A percentile compares a stretch with the other conserved stretches of the same genome.
These are phyloP conservation scores for Yponomeuta evonymella DNA, from an alignment of 2,888 invertebrate species.

Conservation along the genomic window DNA sequence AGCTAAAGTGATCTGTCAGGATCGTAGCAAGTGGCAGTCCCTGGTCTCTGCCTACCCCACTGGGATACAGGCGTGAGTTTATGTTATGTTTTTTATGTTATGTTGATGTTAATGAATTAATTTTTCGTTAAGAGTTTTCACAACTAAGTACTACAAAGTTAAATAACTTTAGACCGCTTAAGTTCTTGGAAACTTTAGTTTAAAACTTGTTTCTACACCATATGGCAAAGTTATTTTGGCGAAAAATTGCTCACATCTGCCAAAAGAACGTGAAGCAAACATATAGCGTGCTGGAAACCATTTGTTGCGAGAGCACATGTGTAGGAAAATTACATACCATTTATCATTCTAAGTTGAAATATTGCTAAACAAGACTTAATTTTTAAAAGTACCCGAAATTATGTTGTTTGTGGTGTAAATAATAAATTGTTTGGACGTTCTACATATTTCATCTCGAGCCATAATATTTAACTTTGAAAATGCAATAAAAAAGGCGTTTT, in stretches of 20 bases:
- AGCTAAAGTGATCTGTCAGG: too few species aligned
- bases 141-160: too few species aligned
- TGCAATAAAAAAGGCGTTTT: too few species aligned
- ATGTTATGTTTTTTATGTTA: too few species aligned
- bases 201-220: neutral
- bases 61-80: too few species aligned
- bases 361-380: constrained; percentile 2
- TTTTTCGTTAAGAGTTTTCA: too few species aligned
- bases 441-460: neutral
- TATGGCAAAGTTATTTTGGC: neutral
- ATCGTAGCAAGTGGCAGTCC: too few species aligned
- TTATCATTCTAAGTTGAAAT: constrained; percentile 5
- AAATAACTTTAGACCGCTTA: too few species aligned
- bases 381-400: constrained; percentile 2
- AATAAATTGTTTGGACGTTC: neutral
- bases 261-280: neutral
- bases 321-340: neutral
- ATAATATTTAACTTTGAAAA: too few species aligned
- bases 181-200: too few species aligned
- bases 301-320: neutral
- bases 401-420: neutral
- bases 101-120: too few species aligned
- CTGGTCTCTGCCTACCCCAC: too few species aligned
- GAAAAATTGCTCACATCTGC: neutral
- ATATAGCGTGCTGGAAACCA: neutral